These are phyloP conservation scores for Eucriotettix oculatus DNA, from an alignment of 2,888 invertebrate genomes.

Conservation along the genomic window DNA sequence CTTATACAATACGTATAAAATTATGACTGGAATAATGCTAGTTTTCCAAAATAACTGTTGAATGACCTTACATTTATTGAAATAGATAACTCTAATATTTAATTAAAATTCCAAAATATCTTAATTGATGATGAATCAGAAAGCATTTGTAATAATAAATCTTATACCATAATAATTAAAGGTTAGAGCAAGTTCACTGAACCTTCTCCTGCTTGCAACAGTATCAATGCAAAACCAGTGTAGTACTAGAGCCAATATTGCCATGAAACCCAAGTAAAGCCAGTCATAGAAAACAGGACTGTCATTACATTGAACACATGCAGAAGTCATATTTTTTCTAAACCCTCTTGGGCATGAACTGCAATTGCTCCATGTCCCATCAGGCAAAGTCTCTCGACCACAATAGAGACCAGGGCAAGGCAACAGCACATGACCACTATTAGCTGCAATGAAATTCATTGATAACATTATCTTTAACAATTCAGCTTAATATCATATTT, in stretches of 20 bases:
- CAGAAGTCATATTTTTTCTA: slow-evolving; percentile 44
- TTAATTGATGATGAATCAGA: too few relatives aligned
- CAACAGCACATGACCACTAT: neutral
- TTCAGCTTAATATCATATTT: too few relatives aligned
- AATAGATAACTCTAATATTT: too few relatives aligned
- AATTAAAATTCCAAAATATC: too few relatives aligned
- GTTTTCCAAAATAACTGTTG: too few relatives aligned
- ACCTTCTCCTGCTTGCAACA: slow-evolving; percentile 45
- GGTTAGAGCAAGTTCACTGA: neutral
- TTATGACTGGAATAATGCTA: too few relatives aligned
- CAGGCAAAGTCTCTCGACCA: slow-evolving; percentile 47
- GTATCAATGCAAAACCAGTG: slow-evolving; percentile 86
- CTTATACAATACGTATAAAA: too few relatives aligned
- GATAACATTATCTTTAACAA: too few relatives aligned
- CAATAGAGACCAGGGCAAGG: slow-evolving; percentile 74
- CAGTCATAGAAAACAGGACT: slow-evolving; percentile 74
- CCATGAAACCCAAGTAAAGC: slow-evolving; percentile 90
- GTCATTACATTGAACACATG: slow-evolving; percentile 60
- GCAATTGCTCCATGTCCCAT: slow-evolving; percentile 63
- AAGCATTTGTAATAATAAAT: too few relatives aligned
- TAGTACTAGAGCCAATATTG: slow-evolving; percentile 65
- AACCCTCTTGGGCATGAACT: slow-evolving; percentile 77
- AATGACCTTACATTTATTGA: too few relatives aligned
- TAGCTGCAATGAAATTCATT: too few relatives aligned
- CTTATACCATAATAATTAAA: too few relatives aligned